Conservation (phyloP, 2,797 vertebrate species). For the Hypotaenidia okinawae region DNA sequence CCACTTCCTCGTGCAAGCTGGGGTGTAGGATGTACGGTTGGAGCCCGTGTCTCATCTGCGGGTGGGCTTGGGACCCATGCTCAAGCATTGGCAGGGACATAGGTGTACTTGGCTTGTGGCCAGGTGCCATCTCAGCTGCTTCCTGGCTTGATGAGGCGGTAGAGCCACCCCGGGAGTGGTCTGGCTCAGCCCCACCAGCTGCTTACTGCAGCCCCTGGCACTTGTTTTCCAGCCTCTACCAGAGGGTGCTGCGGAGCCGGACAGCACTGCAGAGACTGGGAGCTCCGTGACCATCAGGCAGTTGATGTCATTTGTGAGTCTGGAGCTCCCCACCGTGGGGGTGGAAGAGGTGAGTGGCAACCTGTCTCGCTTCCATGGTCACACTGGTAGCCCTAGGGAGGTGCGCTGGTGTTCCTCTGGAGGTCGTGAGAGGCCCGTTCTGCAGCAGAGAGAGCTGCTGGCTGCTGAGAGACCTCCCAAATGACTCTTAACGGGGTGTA, state of each 20-base stretch:
- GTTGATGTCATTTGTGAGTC: neutral
- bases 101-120: neutral
- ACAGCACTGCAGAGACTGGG: neutral
- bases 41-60: neutral
- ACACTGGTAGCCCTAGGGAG: neutral
- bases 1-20: neutral
- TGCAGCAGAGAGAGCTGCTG: neutral
- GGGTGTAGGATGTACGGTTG: no score
- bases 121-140: neutral
- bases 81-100: rapidly evolving
- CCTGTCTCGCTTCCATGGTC: neutral
- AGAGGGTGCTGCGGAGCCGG: neutral
- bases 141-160: neutral
- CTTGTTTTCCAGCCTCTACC: constrained; percentile 38
- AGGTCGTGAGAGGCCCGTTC: neutral
- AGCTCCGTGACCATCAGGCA: neutral
- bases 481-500: neutral
- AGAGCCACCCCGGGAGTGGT: neutral
- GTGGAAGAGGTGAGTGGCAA: constrained; percentile 79
- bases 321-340: neutral
- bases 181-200: neutral
- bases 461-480: neutral
- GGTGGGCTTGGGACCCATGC: neutral
- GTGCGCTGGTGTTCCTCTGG: neutral
- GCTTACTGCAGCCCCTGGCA: neutral